Evolutionary conservation across 2,797 vertebrate genomes (phyloP), one percentile per base, ranked within the genome.

Genomic region (Cossypha niveicapilla): DNA sequence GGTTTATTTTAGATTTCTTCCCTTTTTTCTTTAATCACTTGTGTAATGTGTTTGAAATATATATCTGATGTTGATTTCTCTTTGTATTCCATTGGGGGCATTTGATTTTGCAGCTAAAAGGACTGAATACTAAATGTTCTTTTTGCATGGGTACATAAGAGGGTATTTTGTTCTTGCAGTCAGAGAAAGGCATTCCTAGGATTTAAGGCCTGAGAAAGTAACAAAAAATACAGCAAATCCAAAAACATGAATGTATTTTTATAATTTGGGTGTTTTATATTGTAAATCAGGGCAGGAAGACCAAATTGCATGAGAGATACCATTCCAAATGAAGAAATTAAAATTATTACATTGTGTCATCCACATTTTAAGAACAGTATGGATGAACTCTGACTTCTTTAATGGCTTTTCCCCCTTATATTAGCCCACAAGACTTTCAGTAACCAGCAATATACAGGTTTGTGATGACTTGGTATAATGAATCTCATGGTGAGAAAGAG

Each of bases 1-100:
- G 32, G 65, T 90, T 89, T 85, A 28, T 61, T 93, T 93, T 30
- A 50, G 60, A 66, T 73, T 66, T 92, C 53, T 75, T 83, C 48
- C 39, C 37, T 90, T 91, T 93, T 63, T 63, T 17, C 90, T 93
- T 72, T 66, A 66, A 86, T 91, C 50, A 44, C 47, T 90, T 63
- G 50, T 88, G 32, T 80, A 53, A 61, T 41, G 41, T 71, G 71
- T 86, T 77, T 86, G 76, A 88, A 94, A 50, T 80, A 28, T 22
- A 18, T 37, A 32, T 57, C 79, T 92, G 75, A 56, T 62, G 66
- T 62, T 50, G 60, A 53, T 73, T 54, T 37, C 44, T 86, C 66
- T 58, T 50, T 54, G 16, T 66, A 56, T 84, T 70, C 70, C 35
- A 4, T 2, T 60, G 75, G 60, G n/a, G 24, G 10, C 39, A 8